A percentile compares a stretch with the other conserved stretches of the same genome.
phyloP scores from a whole-genome alignment of 1,140 invertebrate species.

The Theocolax elegans region DNA sequence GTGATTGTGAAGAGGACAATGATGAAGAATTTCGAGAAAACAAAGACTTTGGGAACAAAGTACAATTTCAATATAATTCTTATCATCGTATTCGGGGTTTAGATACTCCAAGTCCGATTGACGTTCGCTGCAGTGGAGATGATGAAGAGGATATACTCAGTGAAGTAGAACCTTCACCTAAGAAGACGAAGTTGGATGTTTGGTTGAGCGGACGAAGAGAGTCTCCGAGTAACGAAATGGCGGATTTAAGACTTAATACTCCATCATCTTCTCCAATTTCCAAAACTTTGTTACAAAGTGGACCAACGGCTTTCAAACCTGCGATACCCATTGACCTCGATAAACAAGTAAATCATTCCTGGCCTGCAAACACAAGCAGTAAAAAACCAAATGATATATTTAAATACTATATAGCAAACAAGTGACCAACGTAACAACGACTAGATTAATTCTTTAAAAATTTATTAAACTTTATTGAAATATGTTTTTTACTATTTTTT shows the following conservation, averaged over 20 bases:
- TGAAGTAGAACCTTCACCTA: slow-evolving; percentile 78
- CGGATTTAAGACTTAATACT: slow-evolving; percentile 55
- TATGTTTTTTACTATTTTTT: slow-evolving; percentile 40
- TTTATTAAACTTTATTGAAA: slow-evolving; percentile 24
- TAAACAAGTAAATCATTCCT: slow-evolving; percentile 57
- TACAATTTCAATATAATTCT: slow-evolving; percentile 37
- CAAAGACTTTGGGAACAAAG: slow-evolving; percentile 40
- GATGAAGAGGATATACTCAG: slow-evolving; percentile 64
- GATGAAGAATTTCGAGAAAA: slow-evolving; percentile 44
- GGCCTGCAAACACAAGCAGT: slow-evolving; percentile 55
- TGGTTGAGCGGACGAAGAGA: slow-evolving; percentile 62
- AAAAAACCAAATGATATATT: slow-evolving; percentile 65
- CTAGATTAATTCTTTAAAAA: slow-evolving; percentile 34
- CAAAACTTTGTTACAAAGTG: slow-evolving; percentile 51
- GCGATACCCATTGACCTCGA: slow-evolving; percentile 58
- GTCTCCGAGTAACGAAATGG: slow-evolving; percentile 64
- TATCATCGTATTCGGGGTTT: slow-evolving; percentile 34
- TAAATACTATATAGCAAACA: slow-evolving; percentile 64
- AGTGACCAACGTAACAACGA: slow-evolving; percentile 55
- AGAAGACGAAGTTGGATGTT: slow-evolving; percentile 72
- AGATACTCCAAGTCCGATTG: slow-evolving; percentile 49
- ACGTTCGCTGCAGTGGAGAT: slow-evolving; percentile 44
- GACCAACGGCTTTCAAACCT: slow-evolving; percentile 55
- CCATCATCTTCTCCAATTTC: slow-evolving; percentile 60
- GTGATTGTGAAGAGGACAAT: slow-evolving; percentile 57